Evolutionary conservation across 2,797 vertebrate genomes (phyloP).

Genomic region (Typhlichthys eigenmanni): DNA sequence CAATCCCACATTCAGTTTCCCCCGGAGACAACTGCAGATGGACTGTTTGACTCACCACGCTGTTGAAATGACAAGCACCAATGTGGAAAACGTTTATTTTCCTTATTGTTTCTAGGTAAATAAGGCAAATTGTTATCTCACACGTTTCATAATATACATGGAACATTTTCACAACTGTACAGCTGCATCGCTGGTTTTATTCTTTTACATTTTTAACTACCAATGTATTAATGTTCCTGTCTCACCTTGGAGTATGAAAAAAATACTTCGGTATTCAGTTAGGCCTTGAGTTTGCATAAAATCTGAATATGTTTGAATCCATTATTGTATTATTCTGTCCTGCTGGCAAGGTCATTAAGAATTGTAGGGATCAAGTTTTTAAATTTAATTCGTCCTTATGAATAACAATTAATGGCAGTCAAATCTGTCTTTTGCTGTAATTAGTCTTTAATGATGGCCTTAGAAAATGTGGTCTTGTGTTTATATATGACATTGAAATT

Average conservation of each 20-base stretch:
- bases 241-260: constrained; percentile 59
- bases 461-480: constrained; percentile 54
- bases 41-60: constrained; percentile 18
- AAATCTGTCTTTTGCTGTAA: constrained; percentile 64
- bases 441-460: constrained; percentile 53
- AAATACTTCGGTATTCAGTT: constrained; percentile 65
- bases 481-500: constrained; percentile 59
- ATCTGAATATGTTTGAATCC: constrained; percentile 63
- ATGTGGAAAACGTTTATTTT: background rate
- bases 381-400: constrained; percentile 65
- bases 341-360: constrained; percentile 61
- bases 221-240: constrained; percentile 10
- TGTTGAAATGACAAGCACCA: constrained; percentile 10
- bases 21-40: constrained; percentile 38
- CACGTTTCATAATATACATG: background rate
- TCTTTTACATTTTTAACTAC: constrained; percentile 13
- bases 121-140: background rate
- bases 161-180: too few species aligned
- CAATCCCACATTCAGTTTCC: constrained; percentile 57
- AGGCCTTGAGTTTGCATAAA: constrained; percentile 67
- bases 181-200: too few species aligned
- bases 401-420: constrained; percentile 61
- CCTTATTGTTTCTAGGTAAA: background rate
- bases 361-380: constrained; percentile 58
- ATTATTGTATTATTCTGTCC: constrained; percentile 52